Evolutionary conservation across 2,113 vertebrate species (phyloP).

Genomic region (Garra rufa): DNA sequence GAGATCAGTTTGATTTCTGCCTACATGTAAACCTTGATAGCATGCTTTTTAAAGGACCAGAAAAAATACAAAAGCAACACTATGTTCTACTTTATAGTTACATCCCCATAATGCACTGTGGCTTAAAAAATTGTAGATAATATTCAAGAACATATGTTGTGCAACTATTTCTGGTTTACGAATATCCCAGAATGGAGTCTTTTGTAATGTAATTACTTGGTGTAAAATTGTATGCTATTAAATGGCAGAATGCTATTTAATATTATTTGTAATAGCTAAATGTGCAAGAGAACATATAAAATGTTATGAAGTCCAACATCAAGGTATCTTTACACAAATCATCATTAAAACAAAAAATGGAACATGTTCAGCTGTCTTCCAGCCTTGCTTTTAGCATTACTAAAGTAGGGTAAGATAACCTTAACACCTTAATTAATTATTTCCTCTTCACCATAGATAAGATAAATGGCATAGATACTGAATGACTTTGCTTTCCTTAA

Average conservation of each 20-base stretch:
- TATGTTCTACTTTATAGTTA: slow-evolving; percentile 5
- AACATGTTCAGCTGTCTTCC: neutral
- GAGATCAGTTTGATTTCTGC: neutral
- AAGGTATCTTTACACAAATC: neutral
- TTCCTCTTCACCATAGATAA: too few species aligned
- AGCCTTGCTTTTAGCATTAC: neutral
- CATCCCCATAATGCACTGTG: neutral
- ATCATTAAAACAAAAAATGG: neutral
- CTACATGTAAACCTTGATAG: neutral
- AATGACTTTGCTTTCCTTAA: too few species aligned
- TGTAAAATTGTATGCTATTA: neutral
- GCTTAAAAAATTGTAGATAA: neutral
- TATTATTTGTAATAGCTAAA: neutral
- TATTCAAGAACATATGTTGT: neutral
- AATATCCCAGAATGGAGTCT: neutral
- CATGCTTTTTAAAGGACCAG: neutral
- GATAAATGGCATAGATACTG: too few species aligned
- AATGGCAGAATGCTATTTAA: neutral
- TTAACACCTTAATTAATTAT: neutral
- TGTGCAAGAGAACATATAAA: neutral
- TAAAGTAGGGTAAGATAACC: neutral
- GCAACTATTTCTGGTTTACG: neutral
- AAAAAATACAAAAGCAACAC: neutral
- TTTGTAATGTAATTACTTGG: neutral
- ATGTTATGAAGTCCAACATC: neutral